These are phyloP conservation scores for Eospalax fontanierii DNA, from an alignment of 2,797 vertebrate genomes.

Conservation along the genomic window DNA sequence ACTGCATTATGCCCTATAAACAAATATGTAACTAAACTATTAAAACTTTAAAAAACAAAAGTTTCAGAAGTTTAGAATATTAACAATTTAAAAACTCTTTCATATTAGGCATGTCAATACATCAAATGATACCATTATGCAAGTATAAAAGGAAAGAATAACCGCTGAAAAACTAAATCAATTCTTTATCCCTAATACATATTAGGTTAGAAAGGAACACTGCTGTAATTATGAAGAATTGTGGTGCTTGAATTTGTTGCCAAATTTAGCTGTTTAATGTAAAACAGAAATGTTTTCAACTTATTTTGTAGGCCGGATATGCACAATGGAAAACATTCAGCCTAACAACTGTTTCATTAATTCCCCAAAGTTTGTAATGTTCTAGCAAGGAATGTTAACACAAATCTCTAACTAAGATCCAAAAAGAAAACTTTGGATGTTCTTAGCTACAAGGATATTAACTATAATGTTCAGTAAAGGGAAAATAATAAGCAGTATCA, in stretches of 20 bases:
- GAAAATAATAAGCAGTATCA: slow-evolving; percentile 41
- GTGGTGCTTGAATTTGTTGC: slow-evolving; percentile 86
- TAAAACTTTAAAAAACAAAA: background rate
- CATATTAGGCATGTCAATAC: background rate
- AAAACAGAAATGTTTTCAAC: slow-evolving; percentile 83
- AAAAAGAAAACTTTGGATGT: slow-evolving; percentile 37
- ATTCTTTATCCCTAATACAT: slow-evolving; percentile 71
- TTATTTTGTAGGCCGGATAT: slow-evolving; percentile 82
- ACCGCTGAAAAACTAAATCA: slow-evolving; percentile 82
- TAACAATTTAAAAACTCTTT: slow-evolving; percentile 6
- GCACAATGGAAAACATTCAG: slow-evolving; percentile 84
- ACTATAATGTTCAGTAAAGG: slow-evolving; percentile 57
- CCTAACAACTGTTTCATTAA: slow-evolving; percentile 86
- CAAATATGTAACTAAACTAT: background rate
- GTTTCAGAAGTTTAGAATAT: background rate
- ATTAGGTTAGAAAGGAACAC: slow-evolving; percentile 85
- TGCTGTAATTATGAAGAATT: slow-evolving; percentile 87
- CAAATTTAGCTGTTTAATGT: slow-evolving; percentile 89
- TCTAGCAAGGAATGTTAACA: slow-evolving; percentile 74
- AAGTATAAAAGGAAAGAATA: slow-evolving; percentile 82
- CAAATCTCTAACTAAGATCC: slow-evolving; percentile 48
- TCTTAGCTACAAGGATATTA: slow-evolving; percentile 53
- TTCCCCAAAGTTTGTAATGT: slow-evolving; percentile 80
- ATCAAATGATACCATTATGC: slow-evolving; percentile 49
- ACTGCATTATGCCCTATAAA: background rate